phyloP scores from a whole-genome alignment of 2,797 vertebrate genomes.

The Arrhamphus sclerolepis region DNA sequence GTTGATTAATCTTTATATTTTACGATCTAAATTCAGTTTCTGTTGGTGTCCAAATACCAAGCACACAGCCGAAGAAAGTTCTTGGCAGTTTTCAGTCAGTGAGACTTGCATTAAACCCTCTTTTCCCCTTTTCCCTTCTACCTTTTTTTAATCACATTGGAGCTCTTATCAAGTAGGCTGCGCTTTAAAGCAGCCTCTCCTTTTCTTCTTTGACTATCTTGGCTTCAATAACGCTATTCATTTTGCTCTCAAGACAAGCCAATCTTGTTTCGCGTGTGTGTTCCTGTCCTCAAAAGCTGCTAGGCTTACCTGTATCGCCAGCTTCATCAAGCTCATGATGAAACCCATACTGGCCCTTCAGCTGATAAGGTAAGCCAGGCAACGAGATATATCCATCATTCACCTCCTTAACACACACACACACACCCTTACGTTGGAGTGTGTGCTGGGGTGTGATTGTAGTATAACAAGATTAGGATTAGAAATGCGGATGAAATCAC shows the following conservation, averaged over 20 bases:
- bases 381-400: constrained; percentile 79
- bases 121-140: constrained; percentile 27
- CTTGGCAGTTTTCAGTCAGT: constrained; percentile 59
- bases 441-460: constrained; percentile 1
- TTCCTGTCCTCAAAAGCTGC: constrained; percentile 65
- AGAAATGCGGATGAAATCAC: constrained; percentile 66
- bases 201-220: constrained; percentile 73
- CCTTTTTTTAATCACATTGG: constrained; percentile 58
- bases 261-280: constrained; percentile 77
- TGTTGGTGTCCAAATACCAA: constrained; percentile 24
- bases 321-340: constrained; percentile 72
- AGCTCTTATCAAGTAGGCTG: constrained; percentile 63
- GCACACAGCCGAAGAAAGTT: constrained; percentile 35
- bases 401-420: constrained; percentile 60
- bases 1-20: too few relatives aligned
- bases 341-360: constrained; percentile 74
- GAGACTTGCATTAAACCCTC: constrained; percentile 46
- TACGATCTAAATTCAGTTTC: background rate
- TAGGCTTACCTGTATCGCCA: constrained; percentile 72
- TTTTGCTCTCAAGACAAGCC: constrained; percentile 74
- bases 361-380: constrained; percentile 74
- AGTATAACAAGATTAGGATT: constrained; percentile 66
- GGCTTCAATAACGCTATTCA: constrained; percentile 68
- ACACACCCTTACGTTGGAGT: constrained; percentile 25
- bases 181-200: constrained; percentile 57